Evolutionary conservation across 1,140 invertebrate species (phyloP), one percentile per base, ranked within the genome.

Genomic region (Caenorhabditis briggsae): DNA sequence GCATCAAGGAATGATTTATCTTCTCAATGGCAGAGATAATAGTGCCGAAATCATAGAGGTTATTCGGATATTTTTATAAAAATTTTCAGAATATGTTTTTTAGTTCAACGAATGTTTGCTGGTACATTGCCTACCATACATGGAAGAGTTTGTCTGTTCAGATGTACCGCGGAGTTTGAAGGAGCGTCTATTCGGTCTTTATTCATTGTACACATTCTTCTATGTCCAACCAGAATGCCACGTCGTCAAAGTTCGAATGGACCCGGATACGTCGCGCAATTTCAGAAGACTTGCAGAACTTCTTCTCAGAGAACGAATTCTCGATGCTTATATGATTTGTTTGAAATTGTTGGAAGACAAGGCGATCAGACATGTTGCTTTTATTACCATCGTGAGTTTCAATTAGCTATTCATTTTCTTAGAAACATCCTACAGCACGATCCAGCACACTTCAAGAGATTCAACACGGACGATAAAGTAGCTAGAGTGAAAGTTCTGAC

Each of bases 11-110:
- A 78, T 78, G 70, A 11, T 78, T 20, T n/a, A 53, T 2, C 5
- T 78, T 20, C 50, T 78, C 70, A 78, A 50, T 50, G 70, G 70
- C 23, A 50, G 70, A 50, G 53, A 46, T 23, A 53, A 78, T 5
- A 78, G 70, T 14, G 43, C 70, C 20, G 70, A 78, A 78, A 78
- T 78, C n/a, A 78, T 78, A 25, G 70, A 78, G 65, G 65, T 74
- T 33, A 64, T 58, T 8, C 5, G 11, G 5, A n/a, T 9, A 58
- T n/a, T 58, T n/a, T 5, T n/a, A 8, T n/a, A 58, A n/a, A 8
- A 18, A 58, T 8, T 33, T 33, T 33, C 18, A 20, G 16, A 58
- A 58, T 58, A 11, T 58, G 16, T 5, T 14, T 65, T 65, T 65
- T 41, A 65, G 70, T 78, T 78, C 20, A 78, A 78, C 46, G 70